phyloP scores from a whole-genome alignment of 2,797 vertebrate species.

The Parauchenoglanis punctatus region DNA sequence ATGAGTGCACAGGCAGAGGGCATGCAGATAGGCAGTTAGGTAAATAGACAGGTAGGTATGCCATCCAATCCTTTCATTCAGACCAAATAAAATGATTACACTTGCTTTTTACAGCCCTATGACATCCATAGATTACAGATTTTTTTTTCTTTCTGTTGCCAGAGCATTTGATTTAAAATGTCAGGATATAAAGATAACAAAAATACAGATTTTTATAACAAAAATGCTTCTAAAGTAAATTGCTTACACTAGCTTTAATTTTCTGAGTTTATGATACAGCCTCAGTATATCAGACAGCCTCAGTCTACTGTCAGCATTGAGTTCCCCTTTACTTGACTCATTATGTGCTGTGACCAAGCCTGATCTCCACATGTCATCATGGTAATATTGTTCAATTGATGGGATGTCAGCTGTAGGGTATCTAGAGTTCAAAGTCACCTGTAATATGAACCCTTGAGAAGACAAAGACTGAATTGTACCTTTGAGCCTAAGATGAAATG shows the following conservation, averaged over 20 bases:
- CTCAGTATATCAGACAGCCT: not conserved
- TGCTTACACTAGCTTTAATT: not conserved
- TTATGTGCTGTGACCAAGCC: constrained; percentile 41
- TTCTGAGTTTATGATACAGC: not conserved
- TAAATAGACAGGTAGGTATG: no score
- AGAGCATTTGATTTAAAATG: no score
- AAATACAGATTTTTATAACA: no score
- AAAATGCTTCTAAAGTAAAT: no score
- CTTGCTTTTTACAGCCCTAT: no score
- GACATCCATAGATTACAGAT: no score
- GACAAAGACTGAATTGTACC: constrained; percentile 60
- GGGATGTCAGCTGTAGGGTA: constrained; percentile 54
- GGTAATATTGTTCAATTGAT: constrained; percentile 60
- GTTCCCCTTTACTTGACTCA: constrained; percentile 37
- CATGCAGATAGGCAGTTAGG: no score
- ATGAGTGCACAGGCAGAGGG: no score
- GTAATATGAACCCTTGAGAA: constrained; percentile 51
- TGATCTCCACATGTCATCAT: constrained; percentile 58
- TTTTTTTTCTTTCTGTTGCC: no score
- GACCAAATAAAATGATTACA: no score
- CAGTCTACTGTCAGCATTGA: constrained; percentile 13
- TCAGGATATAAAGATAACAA: no score
- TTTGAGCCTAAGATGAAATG: constrained; percentile 45
- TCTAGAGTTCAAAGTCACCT: constrained; percentile 61
- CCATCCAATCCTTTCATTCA: no score